Conservation (phyloP, 37 sponge, comb jelly and placozoan genomes). For the Axinella damicornis region DNA sequence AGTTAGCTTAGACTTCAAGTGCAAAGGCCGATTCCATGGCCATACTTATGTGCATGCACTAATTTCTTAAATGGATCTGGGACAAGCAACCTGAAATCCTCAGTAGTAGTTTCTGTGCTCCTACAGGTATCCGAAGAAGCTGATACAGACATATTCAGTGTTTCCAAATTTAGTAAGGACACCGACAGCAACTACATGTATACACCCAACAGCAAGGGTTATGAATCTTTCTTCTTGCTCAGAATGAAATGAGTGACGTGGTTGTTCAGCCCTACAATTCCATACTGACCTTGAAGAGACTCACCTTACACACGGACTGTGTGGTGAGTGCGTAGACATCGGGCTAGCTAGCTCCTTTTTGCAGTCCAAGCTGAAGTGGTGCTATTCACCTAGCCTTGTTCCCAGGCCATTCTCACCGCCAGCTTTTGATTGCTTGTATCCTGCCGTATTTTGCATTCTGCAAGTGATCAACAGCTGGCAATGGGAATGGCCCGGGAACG, state of each 20-base stretch:
- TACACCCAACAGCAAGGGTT: background rate
- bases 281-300: conserved; percentile 95
- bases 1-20: too few species aligned
- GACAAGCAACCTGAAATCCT: background rate
- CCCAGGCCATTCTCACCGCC: too few species aligned
- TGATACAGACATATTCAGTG: conserved; percentile 98
- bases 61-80: too few species aligned
- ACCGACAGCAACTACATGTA: background rate
- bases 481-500: too few species aligned
- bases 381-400: too few species aligned
- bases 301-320: conserved; percentile 95
- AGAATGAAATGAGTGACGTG: conserved; percentile 93
- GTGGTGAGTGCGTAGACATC: conserved; percentile 74
- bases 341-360: too few species aligned
- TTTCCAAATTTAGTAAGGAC: conserved; percentile 89
- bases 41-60: too few species aligned
- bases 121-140: conserved; percentile 91
- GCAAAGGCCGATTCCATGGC: too few species aligned
- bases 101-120: background rate
- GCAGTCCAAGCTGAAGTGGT: too few species aligned
- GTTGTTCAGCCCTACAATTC: conserved; percentile 99
- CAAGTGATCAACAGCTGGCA: too few species aligned
- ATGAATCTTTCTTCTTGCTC: conserved; percentile 11
- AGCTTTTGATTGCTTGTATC: too few species aligned
- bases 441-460: too few species aligned